Evolutionary conservation across 2,888 invertebrate genomes (phyloP).

Genomic region (Pogonocherus hispidulus): DNA sequence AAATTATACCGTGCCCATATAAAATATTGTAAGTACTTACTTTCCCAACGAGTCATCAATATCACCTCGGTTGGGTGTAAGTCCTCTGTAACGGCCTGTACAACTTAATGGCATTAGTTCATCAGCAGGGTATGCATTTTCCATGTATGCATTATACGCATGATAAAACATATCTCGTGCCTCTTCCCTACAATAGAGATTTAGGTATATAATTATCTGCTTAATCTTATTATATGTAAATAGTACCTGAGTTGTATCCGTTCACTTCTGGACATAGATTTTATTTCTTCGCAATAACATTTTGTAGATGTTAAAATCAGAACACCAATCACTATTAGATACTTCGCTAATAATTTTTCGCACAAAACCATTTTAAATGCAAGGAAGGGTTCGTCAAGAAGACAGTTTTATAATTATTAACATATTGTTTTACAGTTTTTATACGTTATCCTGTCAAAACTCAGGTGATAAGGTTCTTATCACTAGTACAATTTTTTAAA

Average conservation of each 20-base stretch:
- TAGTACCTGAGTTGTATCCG: constrained; percentile 53
- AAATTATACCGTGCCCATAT: neutral
- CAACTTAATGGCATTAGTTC: constrained; percentile 98
- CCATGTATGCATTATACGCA: constrained; percentile 96
- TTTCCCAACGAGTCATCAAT: constrained; percentile 98
- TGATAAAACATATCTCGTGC: constrained; percentile 97
- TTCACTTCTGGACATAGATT: constrained; percentile 55
- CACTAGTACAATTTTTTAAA: constrained; percentile 31
- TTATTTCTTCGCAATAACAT: constrained; percentile 50
- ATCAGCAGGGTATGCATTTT: constrained; percentile 98
- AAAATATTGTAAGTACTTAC: constrained; percentile 76
- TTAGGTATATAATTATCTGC: constrained; percentile 12
- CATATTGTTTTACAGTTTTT: constrained; percentile 54
- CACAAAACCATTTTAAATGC: constrained; percentile 56
- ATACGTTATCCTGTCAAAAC: constrained; percentile 44
- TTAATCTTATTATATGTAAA: neutral
- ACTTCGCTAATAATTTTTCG: constrained; percentile 49
- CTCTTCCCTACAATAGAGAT: constrained; percentile 79
- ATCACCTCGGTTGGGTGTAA: constrained; percentile 93
- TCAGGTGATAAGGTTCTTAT: constrained; percentile 46
- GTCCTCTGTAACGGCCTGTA: constrained; percentile 90
- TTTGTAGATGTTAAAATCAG: constrained; percentile 41
- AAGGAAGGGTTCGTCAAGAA: constrained; percentile 58
- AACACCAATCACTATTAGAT: constrained; percentile 46
- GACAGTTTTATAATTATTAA: constrained; percentile 51